Percentiles rank a stretch among this genome's conserved stretches.
These are phyloP conservation scores for Oscheius sp. DNA, from an alignment of 2,888 invertebrate genomes.

Conservation along the genomic window DNA sequence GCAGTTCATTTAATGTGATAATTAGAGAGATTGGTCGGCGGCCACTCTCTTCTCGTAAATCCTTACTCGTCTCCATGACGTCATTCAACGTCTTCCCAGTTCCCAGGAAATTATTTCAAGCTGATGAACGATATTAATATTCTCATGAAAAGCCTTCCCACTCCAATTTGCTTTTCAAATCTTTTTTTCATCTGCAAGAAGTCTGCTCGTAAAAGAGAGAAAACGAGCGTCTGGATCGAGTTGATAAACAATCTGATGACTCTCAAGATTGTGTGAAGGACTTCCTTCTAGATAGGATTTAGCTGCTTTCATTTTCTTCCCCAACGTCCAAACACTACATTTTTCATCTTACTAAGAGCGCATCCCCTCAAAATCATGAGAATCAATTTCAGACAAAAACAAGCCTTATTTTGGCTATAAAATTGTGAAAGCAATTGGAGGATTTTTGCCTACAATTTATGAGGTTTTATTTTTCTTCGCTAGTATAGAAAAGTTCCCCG, in stretches of 20 bases:
- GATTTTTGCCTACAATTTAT: no score
- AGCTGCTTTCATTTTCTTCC: no score
- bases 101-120: not conserved
- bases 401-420: no score
- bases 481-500: no score
- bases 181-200: not conserved
- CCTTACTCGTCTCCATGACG: slow-evolving; percentile 19
- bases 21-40: slow-evolving; percentile 28
- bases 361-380: no score
- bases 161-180: no score
- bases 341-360: no score
- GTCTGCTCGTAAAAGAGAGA: not conserved
- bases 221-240: not conserved
- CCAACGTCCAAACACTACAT: no score
- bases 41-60: slow-evolving; percentile 24
- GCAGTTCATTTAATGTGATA: slow-evolving; percentile 29
- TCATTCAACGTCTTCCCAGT: slow-evolving; percentile 15
- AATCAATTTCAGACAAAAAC: not conserved
- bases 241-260: slow-evolving; percentile 17
- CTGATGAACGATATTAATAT: not conserved
- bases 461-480: not conserved
- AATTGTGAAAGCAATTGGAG: no score
- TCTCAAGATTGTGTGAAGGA: slow-evolving; percentile 1
- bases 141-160: not conserved
- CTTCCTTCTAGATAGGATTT: not conserved